Base-by-base conservation (phyloP, 2,797 vertebrate species). In the Parotocinclus haroldoi region DNA sequence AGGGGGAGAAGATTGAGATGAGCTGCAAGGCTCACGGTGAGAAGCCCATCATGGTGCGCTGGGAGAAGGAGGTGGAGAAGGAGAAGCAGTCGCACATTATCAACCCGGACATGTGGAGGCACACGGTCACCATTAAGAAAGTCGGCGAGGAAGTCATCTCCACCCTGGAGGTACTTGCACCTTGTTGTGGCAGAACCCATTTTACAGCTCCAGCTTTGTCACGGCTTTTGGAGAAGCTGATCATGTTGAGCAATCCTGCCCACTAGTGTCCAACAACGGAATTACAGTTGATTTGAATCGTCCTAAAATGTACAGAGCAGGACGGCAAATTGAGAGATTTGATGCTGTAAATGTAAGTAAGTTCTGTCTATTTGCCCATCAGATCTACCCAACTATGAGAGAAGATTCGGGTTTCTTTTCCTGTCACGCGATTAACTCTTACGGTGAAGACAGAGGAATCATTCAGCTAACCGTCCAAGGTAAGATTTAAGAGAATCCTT, bases 391-490 rank as follows among this genome's bases (percentile, higher is more conserved):
- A 66, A 96, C 96, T 1, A 92, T 98, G 55, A 91, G 96, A 80
- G 96, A 98, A 84, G 96, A 99, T 85, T 99, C 96, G 0, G 96
- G 96, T 49, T 99, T 99, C 84, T 99, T 98, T 76, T 98, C 96
- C 72, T 99, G 96, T 81, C 96, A 99, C 0, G 96, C 96, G 58
- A 98, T 99, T 84, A 99, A 99, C 90, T 98, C 96, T 0, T 99
- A 96, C 0, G 96, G 96, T 75, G 96, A 99, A 86, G 96, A 98
- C 82, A 87, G 96, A 81, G 96, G 96, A 72, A 96, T 99, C 84
- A 98, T 99, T 73, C 96, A 99, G 84, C 93, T 99, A 75, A 99
- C 96, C 19, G 96, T 99, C 60, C 96, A 99, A 96, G 96, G 96
- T 98, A 89, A 74, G 85, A 7, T 5, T 7, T 0, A 9, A 45